Base-by-base conservation (phyloP, 2,113 vertebrate genomes). In the Spilogale gracilis region DNA sequence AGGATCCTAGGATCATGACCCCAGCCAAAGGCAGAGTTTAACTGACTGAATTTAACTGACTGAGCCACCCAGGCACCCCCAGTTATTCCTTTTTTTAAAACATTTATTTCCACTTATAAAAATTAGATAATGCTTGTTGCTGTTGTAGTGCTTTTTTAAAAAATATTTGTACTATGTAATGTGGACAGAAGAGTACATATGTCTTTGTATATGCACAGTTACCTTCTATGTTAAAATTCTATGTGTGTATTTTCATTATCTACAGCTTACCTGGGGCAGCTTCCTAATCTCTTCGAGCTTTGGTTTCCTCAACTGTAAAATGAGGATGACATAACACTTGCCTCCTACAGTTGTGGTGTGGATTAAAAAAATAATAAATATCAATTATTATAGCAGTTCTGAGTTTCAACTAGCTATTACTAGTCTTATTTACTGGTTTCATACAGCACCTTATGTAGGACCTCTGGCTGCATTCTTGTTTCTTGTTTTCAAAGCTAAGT, bases 401-500 rank as follows among this genome's bases (percentile, higher is more conserved):
- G 21, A 54, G 58, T 32, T 91, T n/a, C 11, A n/a, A 17, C 20
- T 52, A 69, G 60, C 38, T 88, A 18, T 92, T 80, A 27, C 10
- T 73, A 58, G 79, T 76, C 63, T 67, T 50, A 52, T 6, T 84
- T 92, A 16, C 67, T 48, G 23, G 27, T 85, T 91, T 79, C 38
- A 78, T 43, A 23, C 18, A 23, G 14, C 30, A 14, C 80, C 5
- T 87, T 48, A 88, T 30, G 3, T 12, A 58, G 45, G 12, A 5
- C 25, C 2, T 83, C 21, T 32, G 79, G 20, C 32, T 61, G n/a
- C 50, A n/a, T 45, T n/a, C n/a, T n/a, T n/a, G n/a, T n/a, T 92
- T 96, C 58, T 87, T 76, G 9, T 84, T 96, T 94, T 96, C 14
- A 67, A 82, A 86, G 91, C 48, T 43, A 74, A 54, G 20, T 80